Base-by-base conservation (phyloP, 37 sponge, comb jelly and placozoan species). In the Beroe forskalii region DNA sequence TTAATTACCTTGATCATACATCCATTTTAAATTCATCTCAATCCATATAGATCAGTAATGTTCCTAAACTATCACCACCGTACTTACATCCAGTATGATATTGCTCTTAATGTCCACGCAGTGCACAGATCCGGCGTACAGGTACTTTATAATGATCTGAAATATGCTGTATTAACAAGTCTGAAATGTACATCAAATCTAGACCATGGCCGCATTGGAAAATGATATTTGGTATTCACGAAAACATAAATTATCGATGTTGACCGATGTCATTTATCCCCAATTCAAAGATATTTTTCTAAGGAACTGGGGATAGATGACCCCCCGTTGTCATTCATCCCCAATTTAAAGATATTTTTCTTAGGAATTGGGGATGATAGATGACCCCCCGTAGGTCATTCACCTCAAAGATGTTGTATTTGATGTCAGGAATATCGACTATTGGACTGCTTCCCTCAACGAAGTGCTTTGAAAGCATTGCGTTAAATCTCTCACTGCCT, bases 51-150 rank as follows among this genome's bases (percentile, higher is more conserved):
- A n/a, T n/a, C n/a, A n/a, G n/a, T n/a, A n/a, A n/a, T n/a, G n/a
- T n/a, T n/a, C n/a, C n/a, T n/a, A n/a, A n/a, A n/a, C n/a, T n/a
- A n/a, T n/a, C n/a, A n/a, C n/a, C n/a, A n/a, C n/a, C n/a, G n/a
- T 48, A 80, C 86, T 80, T 80, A 80, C 86, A 42, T 80, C 86
- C 12, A 80, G 31, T 9, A 80, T 37, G n/a, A 44, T 44, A 55
- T 38, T 80, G 86, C 86, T 80, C 25, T 44, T 80, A 24, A 80
- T 80, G n/a, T 80, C 86, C 60, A 80, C 86, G 41, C 86, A 80
- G 60, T 44, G 14, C 27, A 80, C 86, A n/a, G 86, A 44, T 25
- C 86, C 86, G 0, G 86, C 86, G 31, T 80, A 80, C 60, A 80
- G 86, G 60, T 80, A 80, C 86, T 80, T 80, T 2, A 80, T 80